These are phyloP conservation scores for Zoanthus gigantus DNA, from an alignment of 92 coral and sea anemone species.

Conservation along the genomic window DNA sequence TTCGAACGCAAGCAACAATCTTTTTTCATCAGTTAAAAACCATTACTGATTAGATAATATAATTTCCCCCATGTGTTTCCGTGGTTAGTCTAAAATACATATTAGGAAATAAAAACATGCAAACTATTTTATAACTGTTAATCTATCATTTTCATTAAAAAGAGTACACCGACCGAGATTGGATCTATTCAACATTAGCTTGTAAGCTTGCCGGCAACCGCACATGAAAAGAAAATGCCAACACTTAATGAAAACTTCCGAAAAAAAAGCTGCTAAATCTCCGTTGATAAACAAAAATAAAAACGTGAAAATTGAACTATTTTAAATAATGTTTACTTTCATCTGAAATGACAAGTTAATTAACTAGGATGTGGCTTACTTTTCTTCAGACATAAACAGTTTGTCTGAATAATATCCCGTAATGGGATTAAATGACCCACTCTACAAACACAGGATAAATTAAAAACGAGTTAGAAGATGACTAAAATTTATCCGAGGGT, in stretches of 20 bases:
- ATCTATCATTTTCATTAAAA: too few species aligned
- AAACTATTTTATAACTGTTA: not conserved
- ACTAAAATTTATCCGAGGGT: not conserved
- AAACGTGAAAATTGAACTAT: not conserved
- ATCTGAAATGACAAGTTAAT: slow-evolving; percentile 5
- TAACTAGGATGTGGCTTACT: not conserved
- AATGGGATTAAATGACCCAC: slow-evolving; percentile 27
- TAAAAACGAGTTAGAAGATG: not conserved
- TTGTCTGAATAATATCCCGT: not conserved
- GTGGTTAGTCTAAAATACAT: not conserved
- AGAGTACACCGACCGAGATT: not conserved
- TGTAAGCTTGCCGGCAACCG: not conserved
- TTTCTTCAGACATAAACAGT: not conserved
- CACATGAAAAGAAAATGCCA: not conserved
- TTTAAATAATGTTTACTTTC: not conserved
- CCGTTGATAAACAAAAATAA: not conserved
- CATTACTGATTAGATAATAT: too few species aligned
- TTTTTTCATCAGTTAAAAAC: too few species aligned
- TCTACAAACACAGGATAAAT: slow-evolving; percentile 8
- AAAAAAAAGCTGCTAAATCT: not conserved
- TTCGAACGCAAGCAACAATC: not conserved
- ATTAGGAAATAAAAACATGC: not conserved
- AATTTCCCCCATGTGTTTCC: not conserved
- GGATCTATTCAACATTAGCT: not conserved
- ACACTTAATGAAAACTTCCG: not conserved